Evolutionary conservation across 2,888 invertebrate genomes (phyloP), one percentile per base, ranked within the genome.

Genomic region (Caenorhabditis uteleia): DNA sequence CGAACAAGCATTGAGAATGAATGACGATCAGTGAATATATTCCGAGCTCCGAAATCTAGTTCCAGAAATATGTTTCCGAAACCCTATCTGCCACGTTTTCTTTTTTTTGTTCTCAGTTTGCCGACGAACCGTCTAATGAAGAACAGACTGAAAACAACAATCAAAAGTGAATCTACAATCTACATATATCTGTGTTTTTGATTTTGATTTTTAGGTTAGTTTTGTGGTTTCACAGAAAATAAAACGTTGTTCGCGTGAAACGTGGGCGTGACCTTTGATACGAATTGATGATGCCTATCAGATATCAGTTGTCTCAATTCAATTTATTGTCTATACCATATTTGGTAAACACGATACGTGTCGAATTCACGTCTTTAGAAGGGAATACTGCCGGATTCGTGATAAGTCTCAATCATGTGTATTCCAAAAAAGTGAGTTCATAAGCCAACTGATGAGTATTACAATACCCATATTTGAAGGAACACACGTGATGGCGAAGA

Each of bases 401-500:
- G 5, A 14, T 12, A 43, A 12, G 5, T 18, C 26, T 18, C n/a
- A 43, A 42, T 2, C 16, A 55, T 55, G 55, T 55, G 55, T 45
- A 31, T 55, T 16, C 16, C 55, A 16, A 55, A 55, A n/a, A 55
- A 55, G 55, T 55, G 31, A 55, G 55, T 54, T 38, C 25, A 23
- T 8, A 26, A 26, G 20, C 20, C 6, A 20, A 20, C 5, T 12
- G n/a, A 34, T 10, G 5, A 34, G 20, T 34, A 10, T 14, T n/a
- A 10, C 16, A 36, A 16, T 36, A 20, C n/a, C 25, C 5, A 47
- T 5, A 23, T 38, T 31, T 16, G 25, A 27, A 39, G 38, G 25
- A 48, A 48, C 45, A 45, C 31, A n/a, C 45, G 45, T 45, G 45
- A 45, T 10, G 20, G n/a, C 7, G 29, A 43, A 29, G 31, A 29